Evolutionary conservation across 2,888 invertebrate genomes (phyloP).

Genomic region (Tinea pellionella): DNA sequence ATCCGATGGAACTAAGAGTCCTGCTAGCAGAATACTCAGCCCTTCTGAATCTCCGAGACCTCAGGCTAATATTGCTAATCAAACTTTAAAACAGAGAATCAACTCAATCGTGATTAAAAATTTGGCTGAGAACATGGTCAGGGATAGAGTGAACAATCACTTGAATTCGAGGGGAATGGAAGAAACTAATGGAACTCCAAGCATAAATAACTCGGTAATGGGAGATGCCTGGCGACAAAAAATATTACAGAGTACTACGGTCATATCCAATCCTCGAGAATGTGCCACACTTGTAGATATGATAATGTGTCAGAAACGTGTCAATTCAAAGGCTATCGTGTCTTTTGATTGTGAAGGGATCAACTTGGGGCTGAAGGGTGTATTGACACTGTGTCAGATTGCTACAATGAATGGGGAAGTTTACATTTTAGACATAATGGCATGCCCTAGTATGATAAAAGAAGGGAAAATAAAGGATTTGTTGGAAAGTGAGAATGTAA

Average conservation of each 20-base stretch:
- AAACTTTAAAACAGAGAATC: constrained; percentile 88
- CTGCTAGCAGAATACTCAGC: constrained; percentile 63
- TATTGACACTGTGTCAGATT: constrained; percentile 87
- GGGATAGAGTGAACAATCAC: constrained; percentile 60
- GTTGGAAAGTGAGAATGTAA: constrained; percentile 82
- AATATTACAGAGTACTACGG: constrained; percentile 83
- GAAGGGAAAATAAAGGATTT: constrained; percentile 83
- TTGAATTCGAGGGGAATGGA: constrained; percentile 53
- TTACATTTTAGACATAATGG: constrained; percentile 88
- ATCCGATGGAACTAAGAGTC: constrained; percentile 54
- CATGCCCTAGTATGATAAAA: constrained; percentile 82
- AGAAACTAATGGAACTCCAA: constrained; percentile 53
- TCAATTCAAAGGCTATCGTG: constrained; percentile 71
- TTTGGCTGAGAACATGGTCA: constrained; percentile 84
- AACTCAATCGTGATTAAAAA: constrained; percentile 90
- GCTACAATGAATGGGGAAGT: constrained; percentile 86
- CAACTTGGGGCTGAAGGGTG: constrained; percentile 89
- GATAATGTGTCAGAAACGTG: constrained; percentile 70
- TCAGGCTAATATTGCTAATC: constrained; percentile 72
- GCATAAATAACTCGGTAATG: constrained; percentile 54
- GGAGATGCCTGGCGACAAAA: constrained; percentile 85
- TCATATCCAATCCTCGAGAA: constrained; percentile 83
- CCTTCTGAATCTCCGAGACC: constrained; percentile 59
- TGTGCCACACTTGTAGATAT: constrained; percentile 81
- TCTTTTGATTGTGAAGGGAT: constrained; percentile 95